phyloP scores from a whole-genome alignment of 2,113 vertebrate genomes.

The Lagopus muta region DNA sequence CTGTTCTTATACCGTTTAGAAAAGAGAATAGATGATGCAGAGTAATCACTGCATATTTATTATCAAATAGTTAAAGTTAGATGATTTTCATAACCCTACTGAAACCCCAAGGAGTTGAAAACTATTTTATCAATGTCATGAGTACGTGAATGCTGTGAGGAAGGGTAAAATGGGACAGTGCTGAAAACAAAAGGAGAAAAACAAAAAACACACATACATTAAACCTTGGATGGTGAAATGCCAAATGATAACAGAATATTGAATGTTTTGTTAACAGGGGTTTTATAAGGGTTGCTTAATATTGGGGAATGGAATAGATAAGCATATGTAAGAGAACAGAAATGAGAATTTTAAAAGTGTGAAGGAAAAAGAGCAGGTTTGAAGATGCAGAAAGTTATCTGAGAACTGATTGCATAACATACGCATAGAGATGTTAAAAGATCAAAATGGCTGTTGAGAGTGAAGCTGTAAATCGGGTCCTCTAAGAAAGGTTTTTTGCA shows the following conservation, averaged over 20 bases:
- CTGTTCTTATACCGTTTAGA: neutral
- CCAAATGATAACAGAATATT: slow-evolving; percentile 54
- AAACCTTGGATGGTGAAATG: slow-evolving; percentile 37
- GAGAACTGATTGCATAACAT: neutral
- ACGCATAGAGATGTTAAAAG: neutral
- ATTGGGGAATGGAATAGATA: slow-evolving; percentile 26
- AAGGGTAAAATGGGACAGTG: neutral
- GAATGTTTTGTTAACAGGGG: slow-evolving; percentile 30
- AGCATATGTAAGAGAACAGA: neutral
- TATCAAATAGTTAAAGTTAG: slow-evolving; percentile 48
- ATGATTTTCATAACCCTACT: slow-evolving; percentile 56
- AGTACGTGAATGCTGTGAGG: slow-evolving; percentile 5
- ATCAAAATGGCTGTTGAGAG: slow-evolving; percentile 42
- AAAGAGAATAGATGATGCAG: slow-evolving; percentile 26
- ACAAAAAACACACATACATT: neutral
- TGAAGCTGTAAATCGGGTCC: neutral
- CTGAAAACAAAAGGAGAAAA: slow-evolving; percentile 40
- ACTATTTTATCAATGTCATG: slow-evolving; percentile 54
- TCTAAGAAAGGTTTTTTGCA: neutral
- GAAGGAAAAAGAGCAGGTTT: neutral
- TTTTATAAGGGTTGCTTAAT: slow-evolving; percentile 40
- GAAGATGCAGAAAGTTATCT: slow-evolving; percentile 12
- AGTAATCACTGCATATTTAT: slow-evolving; percentile 49
- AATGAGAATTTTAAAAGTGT: neutral
- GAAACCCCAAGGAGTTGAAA: slow-evolving; percentile 39